Base-by-base conservation (phyloP, 2,797 vertebrate species). In the Clarias pachynema region DNA sequence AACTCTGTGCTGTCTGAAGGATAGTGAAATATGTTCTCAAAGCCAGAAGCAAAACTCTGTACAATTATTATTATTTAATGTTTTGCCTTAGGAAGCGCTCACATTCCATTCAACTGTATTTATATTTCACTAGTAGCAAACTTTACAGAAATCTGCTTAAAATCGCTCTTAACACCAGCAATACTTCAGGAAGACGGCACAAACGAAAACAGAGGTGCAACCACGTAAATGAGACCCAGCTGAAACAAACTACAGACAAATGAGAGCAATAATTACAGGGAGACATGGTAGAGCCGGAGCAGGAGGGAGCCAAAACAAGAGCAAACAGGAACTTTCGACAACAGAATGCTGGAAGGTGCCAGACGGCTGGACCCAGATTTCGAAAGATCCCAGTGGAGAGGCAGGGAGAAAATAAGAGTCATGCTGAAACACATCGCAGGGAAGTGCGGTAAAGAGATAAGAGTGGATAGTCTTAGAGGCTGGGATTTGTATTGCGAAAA, bases 261-360 rank as follows among this genome's bases (percentile, higher is more conserved):
- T 62, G 34, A 40, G 57, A 40, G 57, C 31, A 80, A 80, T 80
- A 80, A 53, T 80, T 80, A 66, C 79, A 80, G 60, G 60, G 34
- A 65, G 24, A 65, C 59, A 29, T 26, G 60, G n/a, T 40, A 80
- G 37, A 80, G 34, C 15, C 5, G 7, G 37, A 44, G 57, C 60
- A 65, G 62, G 59, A 40, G 62, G 60, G 62, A 22, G 15, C 40
- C 37, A 65, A 80, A 80, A 80, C 79, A 80, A 80, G 79, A 66
- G 62, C 62, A 80, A 80, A 66, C 62, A 80, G 62, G 79, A 80
- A 80, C 79, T 80, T 80, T 80, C 62, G 62, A 66, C 62, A 9
- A 80, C 60, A 49, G 79, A 66, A 66, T 66, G 62, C 79, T 80
- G 2, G 1, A 53, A 80, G 79, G 79, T 80, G 79, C 79, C 62